Evolutionary conservation across 2,888 invertebrate species (phyloP), one percentile per base, ranked within the genome.

Genomic region (Orchesellides sinensis): DNA sequence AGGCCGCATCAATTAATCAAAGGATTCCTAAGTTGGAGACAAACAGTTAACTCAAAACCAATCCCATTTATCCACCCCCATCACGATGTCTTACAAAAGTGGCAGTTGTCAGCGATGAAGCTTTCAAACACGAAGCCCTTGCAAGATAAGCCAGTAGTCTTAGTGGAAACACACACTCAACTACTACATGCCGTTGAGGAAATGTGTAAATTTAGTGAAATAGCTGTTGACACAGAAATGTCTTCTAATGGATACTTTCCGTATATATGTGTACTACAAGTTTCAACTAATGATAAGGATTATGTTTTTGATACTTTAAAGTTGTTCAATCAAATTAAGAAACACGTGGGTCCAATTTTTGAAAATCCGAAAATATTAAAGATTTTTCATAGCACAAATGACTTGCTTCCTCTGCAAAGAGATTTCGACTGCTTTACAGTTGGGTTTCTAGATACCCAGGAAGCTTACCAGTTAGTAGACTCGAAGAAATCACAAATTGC

Each of bases 361-460:
- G 66, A 75, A 17, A 52, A 75, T 54, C 40, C 52, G 4, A 25
- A 29, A 0, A 75, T 21, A 29, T 19, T 75, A 3, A 75, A 75
- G 27, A 21, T 75, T 0, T 25, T 75, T 12, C 59, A 68, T 19
- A 14, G 59, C 6, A 23, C 19, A 2, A 0, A 2, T 0, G 59
- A 66, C 12, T 23, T 77, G 0, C 3, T 77, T 12, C 66, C 25
- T 0, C n/a, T 77, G 0, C 77, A 77, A 68, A 12, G 3, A 0
- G 27, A 77, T n/a, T 77, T 77, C 47, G 59, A 56, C 0, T 45
- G 66, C 1, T 68, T n/a, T 29, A 40, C 68, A 0, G 66, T 77
- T 2, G 56, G 19, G 2, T 21, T 59, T 19, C 27, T 77, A n/a
- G 45, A 56, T n/a, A 17, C n/a, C 0, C 59, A 68, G 23, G 77